Base-by-base conservation (phyloP, 1,140 invertebrate genomes). In the Lanistes nyassanus region DNA sequence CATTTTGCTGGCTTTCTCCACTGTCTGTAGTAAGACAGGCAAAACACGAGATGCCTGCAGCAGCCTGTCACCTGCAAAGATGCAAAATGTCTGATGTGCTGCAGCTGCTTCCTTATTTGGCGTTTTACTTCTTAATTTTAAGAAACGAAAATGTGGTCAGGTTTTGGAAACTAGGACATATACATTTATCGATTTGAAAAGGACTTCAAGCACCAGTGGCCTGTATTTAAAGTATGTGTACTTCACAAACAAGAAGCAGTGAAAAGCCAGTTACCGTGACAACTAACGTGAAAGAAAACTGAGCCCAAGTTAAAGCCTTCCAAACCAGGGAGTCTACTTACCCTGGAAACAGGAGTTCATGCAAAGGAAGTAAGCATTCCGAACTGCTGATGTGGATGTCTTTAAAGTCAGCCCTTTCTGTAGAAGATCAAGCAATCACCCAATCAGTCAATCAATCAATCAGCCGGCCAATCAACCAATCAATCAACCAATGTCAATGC, bases 331-430 rank as follows among this genome's bases (percentile, higher is more conserved):
- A 47, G 42, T 47, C 19, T 47, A 80, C 82, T 83, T 75, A 85
- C 91, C 91, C 78, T 87, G 83, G 72, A 93, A 92, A 74, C 92
- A 92, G 66, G 88, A 86, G 66, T 92, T 88, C 88, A 96, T 91
- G 88, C 94, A 94, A 80, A 92, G 91, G 65, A 95, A 91, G 88
- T 97, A 97, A 51, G 94, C 92, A 76, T 93, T 93, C 77, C 95
- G 92, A 1, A 97, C 94, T 64, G 91, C 83, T 42, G 94, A 92
- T 42, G 94, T 95, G 21, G 94, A 93, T 66, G 92, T 94, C 88
- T 97, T 98, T 5, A 94, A 90, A 0, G 88, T 90, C 71, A 95
- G 88, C n/a, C 94, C 94, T 90, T 94, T 95, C 92, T 94, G 88
- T 66, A 75, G 58, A 71, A 71, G 23, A 31, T 66, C 60, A 19